Evolutionary conservation across 1,140 invertebrate genomes (phyloP).

Genomic region (Trinorchestia longiramus): DNA sequence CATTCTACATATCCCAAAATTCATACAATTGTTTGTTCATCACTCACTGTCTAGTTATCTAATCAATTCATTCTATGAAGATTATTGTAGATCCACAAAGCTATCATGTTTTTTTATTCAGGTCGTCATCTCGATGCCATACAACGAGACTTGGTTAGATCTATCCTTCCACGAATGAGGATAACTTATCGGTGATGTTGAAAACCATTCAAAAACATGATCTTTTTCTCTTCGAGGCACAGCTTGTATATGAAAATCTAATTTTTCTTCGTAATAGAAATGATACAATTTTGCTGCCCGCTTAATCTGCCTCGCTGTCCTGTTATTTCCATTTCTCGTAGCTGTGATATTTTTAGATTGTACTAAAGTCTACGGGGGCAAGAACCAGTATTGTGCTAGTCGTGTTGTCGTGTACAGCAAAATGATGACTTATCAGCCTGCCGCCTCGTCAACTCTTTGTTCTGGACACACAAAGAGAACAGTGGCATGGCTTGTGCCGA

Average conservation of each 20-base stretch:
- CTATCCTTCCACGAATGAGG: too few relatives aligned
- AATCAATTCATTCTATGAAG: too few relatives aligned
- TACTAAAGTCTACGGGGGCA: background rate
- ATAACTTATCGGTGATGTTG: too few relatives aligned
- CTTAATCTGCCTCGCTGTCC: background rate
- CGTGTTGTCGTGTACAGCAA: background rate
- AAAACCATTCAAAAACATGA: background rate
- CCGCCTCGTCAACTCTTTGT: background rate
- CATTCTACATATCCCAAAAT: too few relatives aligned
- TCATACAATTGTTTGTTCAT: too few relatives aligned
- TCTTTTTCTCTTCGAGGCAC: background rate
- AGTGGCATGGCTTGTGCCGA: too few relatives aligned
- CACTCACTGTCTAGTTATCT: too few relatives aligned
- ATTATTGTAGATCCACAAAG: too few relatives aligned
- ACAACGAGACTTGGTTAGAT: too few relatives aligned
- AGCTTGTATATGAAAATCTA: background rate
- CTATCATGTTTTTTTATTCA: too few relatives aligned
- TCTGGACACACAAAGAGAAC: background rate
- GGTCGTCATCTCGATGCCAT: too few relatives aligned
- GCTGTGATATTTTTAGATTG: background rate
- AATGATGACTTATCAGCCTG: background rate
- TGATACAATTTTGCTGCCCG: background rate
- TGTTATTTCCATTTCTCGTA: background rate
- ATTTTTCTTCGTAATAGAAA: background rate
- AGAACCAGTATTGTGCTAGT: background rate